A percentile compares a stretch with the other conserved stretches of the same genome.
Conservation (phyloP, 2,888 invertebrate species). For the Darwinula stevensoni region DNA sequence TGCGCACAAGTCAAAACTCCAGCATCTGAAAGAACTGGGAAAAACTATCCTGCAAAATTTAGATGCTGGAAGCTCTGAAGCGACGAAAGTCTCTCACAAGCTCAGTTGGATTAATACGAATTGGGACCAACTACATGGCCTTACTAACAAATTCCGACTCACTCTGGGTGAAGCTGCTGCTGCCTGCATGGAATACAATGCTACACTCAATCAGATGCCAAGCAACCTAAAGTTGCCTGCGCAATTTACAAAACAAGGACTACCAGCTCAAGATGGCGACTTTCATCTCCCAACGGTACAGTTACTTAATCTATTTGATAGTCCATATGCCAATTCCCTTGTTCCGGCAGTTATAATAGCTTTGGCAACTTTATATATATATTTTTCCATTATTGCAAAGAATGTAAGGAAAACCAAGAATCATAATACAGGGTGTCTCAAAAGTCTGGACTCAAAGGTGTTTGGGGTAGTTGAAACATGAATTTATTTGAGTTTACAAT, state of each 20-base stretch:
- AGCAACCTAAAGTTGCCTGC: conserved; percentile 67
- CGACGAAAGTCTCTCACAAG: conserved; percentile 34
- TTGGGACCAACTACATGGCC: conserved; percentile 51
- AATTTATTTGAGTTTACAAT: no score
- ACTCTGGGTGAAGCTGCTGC: conserved; percentile 70
- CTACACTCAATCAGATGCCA: conserved; percentile 44
- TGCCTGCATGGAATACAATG: conserved; percentile 72
- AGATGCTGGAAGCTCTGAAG: conserved; percentile 26
- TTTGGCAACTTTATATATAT: no score
- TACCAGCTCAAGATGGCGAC: conserved; percentile 38
- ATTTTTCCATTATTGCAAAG: no score
- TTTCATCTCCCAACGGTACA: conserved; percentile 62
- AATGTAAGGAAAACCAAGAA: no score
- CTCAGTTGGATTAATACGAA: conserved; percentile 31
- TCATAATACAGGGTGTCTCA: no score
- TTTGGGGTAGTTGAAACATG: no score
- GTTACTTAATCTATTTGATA: conserved; percentile 16
- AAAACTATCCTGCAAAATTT: conserved; percentile 33
- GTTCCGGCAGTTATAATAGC: no score
- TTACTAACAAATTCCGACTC: conserved; percentile 59
- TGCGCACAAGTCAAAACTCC: conserved; percentile 62
- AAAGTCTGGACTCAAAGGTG: no score
- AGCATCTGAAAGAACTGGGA: conserved; percentile 51
- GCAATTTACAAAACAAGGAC: conserved; percentile 49
- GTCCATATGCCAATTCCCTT: no score